Evolutionary conservation across 2,113 vertebrate species (phyloP).

Genomic region (Trochalopteron elliotii): DNA sequence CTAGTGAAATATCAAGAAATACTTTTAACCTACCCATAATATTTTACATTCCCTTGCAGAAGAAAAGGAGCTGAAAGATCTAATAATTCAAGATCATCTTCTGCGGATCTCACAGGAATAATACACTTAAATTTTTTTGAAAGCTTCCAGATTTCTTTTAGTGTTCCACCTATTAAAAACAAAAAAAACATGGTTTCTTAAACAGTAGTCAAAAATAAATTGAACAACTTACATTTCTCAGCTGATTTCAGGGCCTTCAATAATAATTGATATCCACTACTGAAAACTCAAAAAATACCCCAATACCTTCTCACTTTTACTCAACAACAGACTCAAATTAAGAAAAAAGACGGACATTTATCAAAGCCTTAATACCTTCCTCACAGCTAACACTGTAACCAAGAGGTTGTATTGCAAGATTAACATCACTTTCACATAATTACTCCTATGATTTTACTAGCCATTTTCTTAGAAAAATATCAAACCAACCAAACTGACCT

Average conservation of each 20-base stretch:
- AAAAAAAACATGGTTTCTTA: background rate
- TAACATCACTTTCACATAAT: background rate
- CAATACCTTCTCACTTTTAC: background rate
- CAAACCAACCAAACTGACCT: background rate
- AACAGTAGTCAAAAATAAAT: background rate
- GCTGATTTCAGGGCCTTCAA: background rate
- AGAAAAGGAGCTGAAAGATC: slow-evolving; percentile 88
- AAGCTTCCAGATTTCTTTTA: slow-evolving; percentile 79
- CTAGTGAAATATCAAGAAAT: background rate
- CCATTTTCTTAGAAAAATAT: background rate
- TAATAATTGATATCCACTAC: background rate
- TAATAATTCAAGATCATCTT: slow-evolving; percentile 74
- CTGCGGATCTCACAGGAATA: slow-evolving; percentile 81
- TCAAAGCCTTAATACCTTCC: background rate
- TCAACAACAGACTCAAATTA: background rate
- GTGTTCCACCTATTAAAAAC: slow-evolving; percentile 77
- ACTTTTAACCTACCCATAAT: slow-evolving; percentile 83
- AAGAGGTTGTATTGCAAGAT: background rate
- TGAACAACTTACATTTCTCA: background rate
- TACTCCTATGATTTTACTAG: background rate
- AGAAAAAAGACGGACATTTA: background rate
- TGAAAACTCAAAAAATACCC: background rate
- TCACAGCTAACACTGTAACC: background rate
- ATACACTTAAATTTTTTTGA: slow-evolving; percentile 78
- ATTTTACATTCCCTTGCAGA: slow-evolving; percentile 78